Base-by-base conservation (phyloP, 1,140 invertebrate genomes). In the Dreissena rostriformis region DNA sequence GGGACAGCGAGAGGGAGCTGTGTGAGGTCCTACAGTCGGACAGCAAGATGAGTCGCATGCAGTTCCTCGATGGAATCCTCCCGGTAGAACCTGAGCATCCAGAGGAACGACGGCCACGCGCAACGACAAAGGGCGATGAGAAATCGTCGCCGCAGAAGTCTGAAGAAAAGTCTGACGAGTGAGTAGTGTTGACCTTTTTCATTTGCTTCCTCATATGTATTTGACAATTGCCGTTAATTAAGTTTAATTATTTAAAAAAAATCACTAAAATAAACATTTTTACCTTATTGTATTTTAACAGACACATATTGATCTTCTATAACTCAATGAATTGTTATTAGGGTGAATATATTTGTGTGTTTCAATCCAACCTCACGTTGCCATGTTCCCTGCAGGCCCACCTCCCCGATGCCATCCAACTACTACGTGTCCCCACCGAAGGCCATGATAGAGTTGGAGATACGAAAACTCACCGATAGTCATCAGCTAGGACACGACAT, bases 61-160 rank as follows among this genome's bases (percentile, higher is more conserved):
- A 97, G 91, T 97, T 97, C 92, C 96, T 97, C 88, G 95, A 95
- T 90, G 96, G 96, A 78, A 91, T 97, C 68, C 97, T 97, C 53
- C 76, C 87, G 7, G 74, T 81, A 12, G 67, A 84, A 5, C 53
- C 71, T 22, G 79, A 81, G 12, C 5, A 29, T 11, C 53, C 26
- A 28, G 71, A 74, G 51, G 51, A 82, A 49, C 74, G 70, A 68
- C 28, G 80, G 53, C 72, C 72, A 29, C 52, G 80, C 24, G 53
- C 71, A 26, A 71, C 53, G 1, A 74, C 71, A 7, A 73, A 73
- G 29, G 73, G 28, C 8, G 67, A 71, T 12, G 71, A 22, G 49
- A 73, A 73, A 15, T 57, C 63, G 11, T 28, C 63, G 8, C 39
- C 51, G 4, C 71, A 75, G 24, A 29, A 57, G 28, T 53, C 57